A percentile compares a stretch with the other conserved stretches of the same genome.
Evolutionary conservation across 2,113 vertebrate species (phyloP).

Genomic region (Stercorarius parasiticus): DNA sequence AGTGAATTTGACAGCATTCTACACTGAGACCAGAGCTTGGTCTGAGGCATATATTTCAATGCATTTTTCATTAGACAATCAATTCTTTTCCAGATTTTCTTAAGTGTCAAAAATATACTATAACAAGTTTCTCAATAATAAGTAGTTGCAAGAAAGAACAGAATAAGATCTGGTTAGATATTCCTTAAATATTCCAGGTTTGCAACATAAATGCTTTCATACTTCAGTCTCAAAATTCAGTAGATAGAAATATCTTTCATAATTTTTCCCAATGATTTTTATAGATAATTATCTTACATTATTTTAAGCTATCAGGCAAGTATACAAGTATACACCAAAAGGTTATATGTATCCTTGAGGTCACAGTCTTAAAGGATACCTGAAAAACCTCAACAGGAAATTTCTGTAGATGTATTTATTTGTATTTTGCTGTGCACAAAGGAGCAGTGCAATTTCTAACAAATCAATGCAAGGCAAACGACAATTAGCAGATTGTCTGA

Average conservation of each 20-base stretch:
- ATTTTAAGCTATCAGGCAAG: background rate
- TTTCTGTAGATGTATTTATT: background rate
- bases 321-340: background rate
- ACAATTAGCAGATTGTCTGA: constrained; percentile 52
- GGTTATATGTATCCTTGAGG: background rate
- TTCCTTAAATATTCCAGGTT: background rate
- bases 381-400: background rate
- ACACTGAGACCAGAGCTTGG: background rate
- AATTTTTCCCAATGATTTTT: background rate
- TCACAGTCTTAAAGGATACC: constrained; percentile 12
- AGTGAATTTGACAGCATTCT: background rate
- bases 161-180: background rate
- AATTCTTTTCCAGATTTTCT: background rate
- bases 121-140: background rate
- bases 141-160: background rate
- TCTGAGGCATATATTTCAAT: background rate
- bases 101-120: background rate
- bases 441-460: background rate
- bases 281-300: background rate
- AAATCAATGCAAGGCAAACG: constrained; percentile 40
- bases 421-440: constrained; percentile 21
- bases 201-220: background rate
- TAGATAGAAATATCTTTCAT: background rate
- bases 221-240: background rate
- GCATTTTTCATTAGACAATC: background rate